Conservation (phyloP, 2,888 invertebrate genomes). For the Agrochola macilenta region DNA sequence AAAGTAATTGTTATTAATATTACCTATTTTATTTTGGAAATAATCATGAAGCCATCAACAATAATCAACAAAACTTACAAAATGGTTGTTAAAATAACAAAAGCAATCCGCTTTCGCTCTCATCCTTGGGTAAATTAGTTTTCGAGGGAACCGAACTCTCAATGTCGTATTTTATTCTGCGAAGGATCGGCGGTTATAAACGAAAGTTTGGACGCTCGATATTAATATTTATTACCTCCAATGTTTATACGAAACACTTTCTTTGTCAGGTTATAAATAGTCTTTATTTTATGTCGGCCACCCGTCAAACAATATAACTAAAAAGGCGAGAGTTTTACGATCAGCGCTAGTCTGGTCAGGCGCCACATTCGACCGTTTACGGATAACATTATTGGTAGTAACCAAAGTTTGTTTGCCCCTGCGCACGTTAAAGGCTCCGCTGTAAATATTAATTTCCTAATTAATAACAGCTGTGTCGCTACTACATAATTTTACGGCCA, state of each 20-base stretch:
- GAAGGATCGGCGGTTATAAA: constrained; percentile 78
- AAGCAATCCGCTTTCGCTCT: constrained; percentile 63
- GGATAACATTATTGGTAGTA: constrained; percentile 73
- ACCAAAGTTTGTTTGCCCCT: constrained; percentile 71
- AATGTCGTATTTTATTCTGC: constrained; percentile 76
- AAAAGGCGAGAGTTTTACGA: constrained; percentile 78
- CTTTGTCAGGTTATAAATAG: constrained; percentile 86
- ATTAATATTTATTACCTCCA: constrained; percentile 87
- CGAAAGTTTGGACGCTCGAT: constrained; percentile 81
- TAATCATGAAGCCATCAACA: constrained; percentile 40
- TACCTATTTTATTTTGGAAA: constrained; percentile 10
- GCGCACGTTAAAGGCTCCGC: constrained; percentile 64
- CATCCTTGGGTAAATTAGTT: constrained; percentile 75
- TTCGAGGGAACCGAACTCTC: constrained; percentile 68
- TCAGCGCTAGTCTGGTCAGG: constrained; percentile 69
- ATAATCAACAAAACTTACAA: constrained; percentile 56
- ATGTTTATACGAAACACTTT: constrained; percentile 83
- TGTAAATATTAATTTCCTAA: constrained; percentile 67
- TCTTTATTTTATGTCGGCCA: constrained; percentile 83
- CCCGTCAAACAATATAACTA: constrained; percentile 85
- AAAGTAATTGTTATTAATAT: constrained; percentile 16
- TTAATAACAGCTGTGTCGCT: constrained; percentile 68
- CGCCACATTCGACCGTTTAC: constrained; percentile 74
- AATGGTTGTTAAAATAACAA: constrained; percentile 65
- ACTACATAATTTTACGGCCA: constrained; percentile 64